phyloP scores from a whole-genome alignment of 1,140 invertebrate species.

The Neodiprion lecontei region DNA sequence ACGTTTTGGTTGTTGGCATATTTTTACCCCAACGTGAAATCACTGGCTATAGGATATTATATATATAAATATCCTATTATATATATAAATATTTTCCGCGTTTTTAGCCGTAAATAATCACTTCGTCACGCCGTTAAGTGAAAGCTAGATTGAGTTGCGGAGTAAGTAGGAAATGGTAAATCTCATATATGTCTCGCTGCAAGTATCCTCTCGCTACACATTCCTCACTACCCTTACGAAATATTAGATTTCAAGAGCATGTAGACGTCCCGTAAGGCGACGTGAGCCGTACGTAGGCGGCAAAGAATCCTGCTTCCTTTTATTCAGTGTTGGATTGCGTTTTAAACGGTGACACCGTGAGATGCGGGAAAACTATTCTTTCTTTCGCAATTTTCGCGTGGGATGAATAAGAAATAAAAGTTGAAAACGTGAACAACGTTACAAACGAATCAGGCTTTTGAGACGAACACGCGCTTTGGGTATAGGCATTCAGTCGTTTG shows the following conservation, averaged over 20 bases:
- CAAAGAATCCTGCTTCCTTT: background rate
- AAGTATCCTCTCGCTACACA: background rate
- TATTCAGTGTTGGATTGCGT: background rate
- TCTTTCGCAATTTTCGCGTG: background rate
- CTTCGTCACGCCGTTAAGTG: background rate
- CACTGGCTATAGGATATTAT: no score
- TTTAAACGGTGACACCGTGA: background rate
- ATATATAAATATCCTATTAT: no score
- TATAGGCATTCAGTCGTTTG: background rate
- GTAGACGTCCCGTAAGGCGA: no score
- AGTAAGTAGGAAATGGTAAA: background rate
- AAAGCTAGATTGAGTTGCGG: background rate
- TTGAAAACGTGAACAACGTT: background rate
- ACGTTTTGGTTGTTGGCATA: no score
- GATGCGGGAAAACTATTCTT: background rate
- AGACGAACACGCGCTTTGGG: background rate
- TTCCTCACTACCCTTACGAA: background rate
- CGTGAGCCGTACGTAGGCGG: background rate
- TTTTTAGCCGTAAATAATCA: no score
- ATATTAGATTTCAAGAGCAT: no score
- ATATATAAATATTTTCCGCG: no score
- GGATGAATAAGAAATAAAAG: slow-evolving; percentile 1
- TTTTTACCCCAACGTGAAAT: no score
- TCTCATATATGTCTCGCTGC: background rate
- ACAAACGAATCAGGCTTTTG: background rate